phyloP scores from a whole-genome alignment of 2,113 vertebrate species.

The Cephalopterus ornatus region DNA sequence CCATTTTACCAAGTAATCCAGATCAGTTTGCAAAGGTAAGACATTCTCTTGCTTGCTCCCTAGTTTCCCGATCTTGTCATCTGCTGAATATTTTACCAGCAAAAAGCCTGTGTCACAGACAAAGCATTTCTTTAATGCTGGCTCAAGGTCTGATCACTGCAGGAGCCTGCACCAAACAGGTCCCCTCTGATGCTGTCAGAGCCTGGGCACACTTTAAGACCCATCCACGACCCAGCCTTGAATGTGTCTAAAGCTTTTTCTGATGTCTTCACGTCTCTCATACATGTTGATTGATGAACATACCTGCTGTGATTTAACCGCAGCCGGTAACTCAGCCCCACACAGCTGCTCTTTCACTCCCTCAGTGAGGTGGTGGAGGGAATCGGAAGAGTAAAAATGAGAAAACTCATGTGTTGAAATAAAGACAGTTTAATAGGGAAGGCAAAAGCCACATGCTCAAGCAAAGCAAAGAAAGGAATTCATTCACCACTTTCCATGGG shows the following conservation, averaged over 20 bases:
- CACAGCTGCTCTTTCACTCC: rapidly evolving
- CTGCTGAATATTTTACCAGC: neutral
- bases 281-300: neutral
- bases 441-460: neutral
- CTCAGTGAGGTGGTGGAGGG: neutral
- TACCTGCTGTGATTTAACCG: neutral
- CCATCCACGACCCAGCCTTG: neutral
- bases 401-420: neutral
- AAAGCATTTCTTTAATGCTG: neutral
- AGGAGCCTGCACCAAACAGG: neutral
- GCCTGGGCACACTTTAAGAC: neutral
- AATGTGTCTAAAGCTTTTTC: neutral
- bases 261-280: neutral
- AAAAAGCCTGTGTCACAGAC: neutral
- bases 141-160: neutral
- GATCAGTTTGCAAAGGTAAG: neutral
- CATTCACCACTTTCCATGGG: neutral
- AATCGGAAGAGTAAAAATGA: neutral
- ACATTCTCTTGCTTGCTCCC: neutral
- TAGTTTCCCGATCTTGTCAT: neutral
- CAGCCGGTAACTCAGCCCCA: neutral
- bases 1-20: neutral
- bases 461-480: neutral
- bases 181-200: neutral
- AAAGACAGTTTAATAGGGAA: neutral